phyloP scores from a whole-genome alignment of 53 echinoderm and acorn worm species.

The Patiria pectinifera region DNA sequence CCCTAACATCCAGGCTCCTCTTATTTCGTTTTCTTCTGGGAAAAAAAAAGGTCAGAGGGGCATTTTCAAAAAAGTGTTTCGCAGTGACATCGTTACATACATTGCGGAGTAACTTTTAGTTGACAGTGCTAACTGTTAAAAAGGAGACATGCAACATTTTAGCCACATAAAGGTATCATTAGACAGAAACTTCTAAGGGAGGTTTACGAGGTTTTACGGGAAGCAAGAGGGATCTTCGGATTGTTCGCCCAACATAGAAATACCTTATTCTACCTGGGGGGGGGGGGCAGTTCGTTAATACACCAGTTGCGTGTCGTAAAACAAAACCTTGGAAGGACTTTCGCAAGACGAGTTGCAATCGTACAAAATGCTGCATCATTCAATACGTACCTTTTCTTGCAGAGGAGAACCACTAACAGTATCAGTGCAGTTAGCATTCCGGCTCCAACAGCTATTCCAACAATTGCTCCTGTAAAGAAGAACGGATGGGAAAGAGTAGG shows the following conservation, averaged over 20 bases:
- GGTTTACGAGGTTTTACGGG: too few relatives aligned
- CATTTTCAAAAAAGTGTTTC: not conserved
- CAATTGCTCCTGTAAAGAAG: not conserved
- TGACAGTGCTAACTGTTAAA: too few relatives aligned
- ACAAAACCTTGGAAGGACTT: not conserved
- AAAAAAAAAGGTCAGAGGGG: not conserved
- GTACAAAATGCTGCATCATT: not conserved
- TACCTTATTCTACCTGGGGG: too few relatives aligned
- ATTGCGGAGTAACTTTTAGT: too few relatives aligned
- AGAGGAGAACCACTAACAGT: not conserved
- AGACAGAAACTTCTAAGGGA: too few relatives aligned
- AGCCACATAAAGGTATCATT: too few relatives aligned
- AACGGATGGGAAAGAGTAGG: too few relatives aligned
- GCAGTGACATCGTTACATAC: not conserved
- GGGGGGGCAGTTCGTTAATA: too few relatives aligned
- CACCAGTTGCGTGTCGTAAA: not conserved
- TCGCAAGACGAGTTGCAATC: too few relatives aligned
- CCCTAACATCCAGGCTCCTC: not conserved
- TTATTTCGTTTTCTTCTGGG: not conserved
- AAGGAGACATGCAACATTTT: too few relatives aligned
- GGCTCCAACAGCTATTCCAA: slow-evolving; percentile 12
- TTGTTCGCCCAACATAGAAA: too few relatives aligned
- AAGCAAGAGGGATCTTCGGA: too few relatives aligned
- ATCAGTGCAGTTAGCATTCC: not conserved
- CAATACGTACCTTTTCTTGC: not conserved